Evolutionary conservation across 2,888 invertebrate genomes (phyloP), one percentile per base, ranked within the genome.

Genomic region (Himalopsyche japonica): DNA sequence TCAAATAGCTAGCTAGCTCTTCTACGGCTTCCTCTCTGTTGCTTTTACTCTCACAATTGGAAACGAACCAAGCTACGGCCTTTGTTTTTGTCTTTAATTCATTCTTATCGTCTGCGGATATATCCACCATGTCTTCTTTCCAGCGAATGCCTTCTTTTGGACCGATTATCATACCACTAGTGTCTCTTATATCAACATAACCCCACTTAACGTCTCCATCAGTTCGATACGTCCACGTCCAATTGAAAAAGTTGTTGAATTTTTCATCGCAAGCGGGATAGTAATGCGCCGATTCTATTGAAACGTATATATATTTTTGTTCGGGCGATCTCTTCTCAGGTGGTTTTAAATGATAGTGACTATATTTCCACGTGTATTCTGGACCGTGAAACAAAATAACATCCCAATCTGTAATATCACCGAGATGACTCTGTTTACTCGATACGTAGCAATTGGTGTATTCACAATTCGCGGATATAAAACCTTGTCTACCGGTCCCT

Each of bases 171-270:
- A 89, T 88, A 7, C 89, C 86, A 4, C 90, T 90, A 15, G 88
- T 80, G 84, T 92, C 88, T 80, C 87, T 89, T 34, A 92, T 88
- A 57, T 88, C 82, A 43, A 92, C 88, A 87, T 92, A 92, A 2
- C 90, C 89, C 48, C 87, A 89, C 0, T 89, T 90, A 82, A 92
- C 89, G 86, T 92, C 92, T 0, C 92, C 92, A 87, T 91, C 88
- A 2, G 92, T 88, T 88, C 88, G 90, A 57, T 92, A 92, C 0
- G 92, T 92, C 0, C 90, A 88, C 0, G 92, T 92, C 91, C 90
- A 91, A 86, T 92, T 92, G 77, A 92, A 92, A 84, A 90, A 92
- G 6, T 89, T 88, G n/a, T 92, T 90, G 48, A 89, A 92, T 27
- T 84, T 81, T 1, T 87, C 76, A 4, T 86, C 85, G 85, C 92